phyloP scores from a whole-genome alignment of 2,888 invertebrate genomes.

The Hirtodrosophila alboralis region DNA sequence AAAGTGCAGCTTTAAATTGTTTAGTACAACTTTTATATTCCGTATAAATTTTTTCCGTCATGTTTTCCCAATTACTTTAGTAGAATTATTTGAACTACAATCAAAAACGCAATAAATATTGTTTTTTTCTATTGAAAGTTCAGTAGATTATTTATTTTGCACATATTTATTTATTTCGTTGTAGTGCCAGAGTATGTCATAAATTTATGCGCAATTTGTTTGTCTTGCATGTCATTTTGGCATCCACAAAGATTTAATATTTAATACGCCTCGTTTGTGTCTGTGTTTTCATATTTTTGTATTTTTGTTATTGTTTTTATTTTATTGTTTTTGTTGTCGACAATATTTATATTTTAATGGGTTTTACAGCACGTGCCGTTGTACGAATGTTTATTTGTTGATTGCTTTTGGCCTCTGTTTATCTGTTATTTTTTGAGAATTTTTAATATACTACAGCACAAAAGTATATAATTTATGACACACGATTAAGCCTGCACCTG shows the following conservation, averaged over 20 bases:
- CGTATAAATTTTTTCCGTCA: too few relatives aligned
- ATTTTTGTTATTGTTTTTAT: conserved; percentile 24
- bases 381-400: conserved; percentile 50
- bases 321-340: conserved; percentile 30
- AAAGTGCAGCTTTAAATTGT: too few relatives aligned
- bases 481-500: conserved; percentile 50
- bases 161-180: conserved; percentile 48
- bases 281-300: conserved; percentile 6
- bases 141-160: conserved; percentile 34
- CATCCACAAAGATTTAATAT: conserved; percentile 72
- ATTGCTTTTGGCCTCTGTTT: conserved; percentile 36
- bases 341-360: conserved; percentile 66
- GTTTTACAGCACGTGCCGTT: conserved; percentile 72
- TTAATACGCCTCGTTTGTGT: conserved; percentile 47
- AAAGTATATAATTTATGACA: conserved; percentile 52
- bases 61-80: too few relatives aligned
- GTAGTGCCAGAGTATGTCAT: conserved; percentile 46
- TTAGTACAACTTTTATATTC: too few relatives aligned
- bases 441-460: conserved; percentile 36
- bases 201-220: conserved; percentile 70
- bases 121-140: too few relatives aligned
- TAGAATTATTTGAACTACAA: too few relatives aligned
- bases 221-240: conserved; percentile 70
- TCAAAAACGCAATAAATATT: too few relatives aligned
- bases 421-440: conserved; percentile 35